phyloP scores from a whole-genome alignment of 1,140 invertebrate genomes.

The Drosophila rufa region DNA sequence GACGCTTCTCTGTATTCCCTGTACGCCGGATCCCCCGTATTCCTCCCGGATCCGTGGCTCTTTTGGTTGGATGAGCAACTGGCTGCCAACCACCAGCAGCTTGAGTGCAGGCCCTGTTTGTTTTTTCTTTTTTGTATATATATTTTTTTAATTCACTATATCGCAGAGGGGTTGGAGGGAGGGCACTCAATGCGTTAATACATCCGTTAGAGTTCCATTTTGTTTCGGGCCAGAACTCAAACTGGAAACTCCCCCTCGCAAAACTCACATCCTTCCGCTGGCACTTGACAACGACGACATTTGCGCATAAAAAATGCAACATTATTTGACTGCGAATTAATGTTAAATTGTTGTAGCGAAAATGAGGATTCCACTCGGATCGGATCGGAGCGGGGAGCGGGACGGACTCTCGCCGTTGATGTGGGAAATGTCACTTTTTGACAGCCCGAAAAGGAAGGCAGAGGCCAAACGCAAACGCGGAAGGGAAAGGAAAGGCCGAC shows the following conservation, averaged over 20 bases:
- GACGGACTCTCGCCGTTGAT: conserved; percentile 59
- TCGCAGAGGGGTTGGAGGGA: conserved; percentile 28
- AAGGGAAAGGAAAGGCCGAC: conserved; percentile 43
- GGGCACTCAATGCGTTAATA: conserved; percentile 80
- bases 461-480: background rate
- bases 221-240: conserved; percentile 51
- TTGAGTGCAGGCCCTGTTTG: conserved; percentile 71
- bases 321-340: conserved; percentile 83
- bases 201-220: conserved; percentile 82
- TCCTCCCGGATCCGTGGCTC: conserved; percentile 42
- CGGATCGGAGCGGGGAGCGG: conserved; percentile 5
- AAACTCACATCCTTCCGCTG: conserved; percentile 58
- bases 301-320: conserved; percentile 82
- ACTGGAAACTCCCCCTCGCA: conserved; percentile 5
- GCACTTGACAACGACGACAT: conserved; percentile 82
- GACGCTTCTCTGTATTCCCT: conserved; percentile 42
- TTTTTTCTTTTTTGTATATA: conserved; percentile 17
- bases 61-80: conserved; percentile 76
- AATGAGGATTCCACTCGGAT: conserved; percentile 54
- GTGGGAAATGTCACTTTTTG: conserved; percentile 80
- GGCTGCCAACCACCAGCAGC: conserved; percentile 70
- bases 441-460: conserved; percentile 40
- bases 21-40: conserved; percentile 6
- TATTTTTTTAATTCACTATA: conserved; percentile 37
- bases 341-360: conserved; percentile 79